Evolutionary conservation across 2,888 invertebrate genomes (phyloP), one percentile per base, ranked within the genome.

Genomic region (Ectemnius cavifrons): DNA sequence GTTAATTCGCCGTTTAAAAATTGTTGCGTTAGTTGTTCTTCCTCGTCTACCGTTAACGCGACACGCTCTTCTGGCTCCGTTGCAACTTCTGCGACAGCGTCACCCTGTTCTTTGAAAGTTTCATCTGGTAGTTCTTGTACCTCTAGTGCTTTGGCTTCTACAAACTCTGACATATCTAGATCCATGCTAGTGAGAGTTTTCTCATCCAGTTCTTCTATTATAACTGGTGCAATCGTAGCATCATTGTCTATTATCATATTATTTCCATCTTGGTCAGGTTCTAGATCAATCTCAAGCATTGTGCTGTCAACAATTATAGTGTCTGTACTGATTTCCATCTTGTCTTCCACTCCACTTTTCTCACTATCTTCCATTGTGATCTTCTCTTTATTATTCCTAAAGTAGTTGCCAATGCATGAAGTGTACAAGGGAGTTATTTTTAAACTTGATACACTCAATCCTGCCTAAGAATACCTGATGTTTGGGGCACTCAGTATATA

Each of bases 1-100:
- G 95, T 93, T 82, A 95, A 92, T 90, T 95, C 94, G 1, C 96
- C 96, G 85, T 93, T 93, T 66, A 95, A 91, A 91, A 95, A 95
- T 83, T 94, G 94, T 83, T 93, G 93, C 0, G 95, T 94, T 45
- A 95, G 88, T 67, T 75, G 63, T 74, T 90, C 86, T 75, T 91
- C 88, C 67, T 90, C 87, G 5, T 83, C 85, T 2, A 83, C 80
- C 6, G 82, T 81, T 63, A 84, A 73, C 16, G 77, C 60, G 2
- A 80, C 16, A 60, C 86, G 85, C 23, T 82, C 82, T 62, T 77
- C 59, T 5, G 72, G 46, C 37, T 88, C 89, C 4, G 76, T 70
- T 27, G 72, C 14, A 63, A 79, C 58, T 37, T 77, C 77, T 20
- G 69, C 59, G 16, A 13, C 27, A 14, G 67, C 20, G 58, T n/a